Conservation (phyloP, 2,888 invertebrate species). For the Hemistola chrysoprasaria region DNA sequence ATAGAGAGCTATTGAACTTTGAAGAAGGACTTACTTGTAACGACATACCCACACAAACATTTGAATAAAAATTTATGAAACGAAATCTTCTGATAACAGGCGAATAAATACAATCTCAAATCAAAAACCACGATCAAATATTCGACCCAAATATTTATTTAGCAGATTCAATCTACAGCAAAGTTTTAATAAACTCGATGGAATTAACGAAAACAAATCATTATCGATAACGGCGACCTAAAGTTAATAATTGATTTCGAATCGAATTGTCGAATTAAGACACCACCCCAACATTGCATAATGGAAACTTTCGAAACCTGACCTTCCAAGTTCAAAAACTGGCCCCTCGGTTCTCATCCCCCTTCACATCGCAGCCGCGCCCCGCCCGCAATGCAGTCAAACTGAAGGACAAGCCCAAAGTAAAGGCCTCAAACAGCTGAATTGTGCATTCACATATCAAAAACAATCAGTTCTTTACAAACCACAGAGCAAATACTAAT, state of each 20-base stretch:
- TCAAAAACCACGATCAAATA: slow-evolving; percentile 12
- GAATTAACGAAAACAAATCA: slow-evolving; percentile 17
- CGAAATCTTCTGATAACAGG: slow-evolving; percentile 8
- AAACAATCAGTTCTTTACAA: slow-evolving; percentile 23
- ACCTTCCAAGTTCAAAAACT: slow-evolving; percentile 71
- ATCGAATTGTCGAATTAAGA: slow-evolving; percentile 44
- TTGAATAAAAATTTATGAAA: slow-evolving; percentile 8
- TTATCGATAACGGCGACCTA: slow-evolving; percentile 12
- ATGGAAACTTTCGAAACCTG: slow-evolving; percentile 63
- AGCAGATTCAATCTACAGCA: slow-evolving; percentile 3
- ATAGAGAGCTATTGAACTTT: slow-evolving; percentile 31
- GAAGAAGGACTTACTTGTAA: slow-evolving; percentile 6
- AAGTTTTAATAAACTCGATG: slow-evolving; percentile 11
- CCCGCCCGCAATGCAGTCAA: slow-evolving; percentile 74
- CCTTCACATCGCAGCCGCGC: slow-evolving; percentile 41
- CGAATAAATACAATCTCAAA: slow-evolving; percentile 5
- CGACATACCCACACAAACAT: slow-evolving; percentile 6
- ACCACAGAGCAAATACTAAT: slow-evolving; percentile 42
- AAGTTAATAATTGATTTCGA: slow-evolving; percentile 35
- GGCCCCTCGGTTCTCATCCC: slow-evolving; percentile 38
- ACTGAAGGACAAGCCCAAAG: slow-evolving; percentile 57
- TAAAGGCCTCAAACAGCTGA: slow-evolving; percentile 35
- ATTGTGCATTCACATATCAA: slow-evolving; percentile 34
- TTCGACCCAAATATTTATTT: slow-evolving; percentile 2
- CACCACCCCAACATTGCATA: slow-evolving; percentile 55